Conservation (phyloP, 1,140 invertebrate species). For the Cydia amplana region DNA sequence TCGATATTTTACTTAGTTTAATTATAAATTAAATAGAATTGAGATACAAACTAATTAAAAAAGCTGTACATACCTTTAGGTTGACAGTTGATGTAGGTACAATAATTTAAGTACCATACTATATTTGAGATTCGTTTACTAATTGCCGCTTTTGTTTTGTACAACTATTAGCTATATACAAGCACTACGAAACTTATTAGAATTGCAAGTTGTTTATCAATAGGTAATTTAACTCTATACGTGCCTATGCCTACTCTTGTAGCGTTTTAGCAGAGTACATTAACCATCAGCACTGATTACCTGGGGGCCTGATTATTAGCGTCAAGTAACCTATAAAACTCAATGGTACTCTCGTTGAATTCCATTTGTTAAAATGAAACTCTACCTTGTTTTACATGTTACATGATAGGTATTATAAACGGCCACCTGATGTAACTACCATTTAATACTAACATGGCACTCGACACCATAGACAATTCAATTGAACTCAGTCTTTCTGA, state of each 20-base stretch:
- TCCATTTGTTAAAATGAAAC: neutral
- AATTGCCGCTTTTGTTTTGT: slow-evolving; percentile 46
- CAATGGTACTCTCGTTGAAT: neutral
- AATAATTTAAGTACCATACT: slow-evolving; percentile 51
- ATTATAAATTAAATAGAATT: slow-evolving; percentile 69
- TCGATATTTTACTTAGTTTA: slow-evolving; percentile 37
- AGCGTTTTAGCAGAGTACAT: neutral
- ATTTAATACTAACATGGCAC: slow-evolving; percentile 77
- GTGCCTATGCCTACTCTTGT: slow-evolving; percentile 21
- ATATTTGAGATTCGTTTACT: slow-evolving; percentile 66
- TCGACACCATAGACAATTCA: slow-evolving; percentile 67
- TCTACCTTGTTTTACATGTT: neutral
- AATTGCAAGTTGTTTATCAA: slow-evolving; percentile 52
- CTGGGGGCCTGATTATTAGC: neutral
- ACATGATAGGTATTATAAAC: neutral
- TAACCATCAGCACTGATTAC: slow-evolving; percentile 20
- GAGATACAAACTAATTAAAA: slow-evolving; percentile 46
- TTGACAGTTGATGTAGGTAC: slow-evolving; percentile 50
- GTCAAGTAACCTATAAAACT: neutral
- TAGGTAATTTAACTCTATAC: slow-evolving; percentile 4
- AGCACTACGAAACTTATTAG: slow-evolving; percentile 51
- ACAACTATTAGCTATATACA: slow-evolving; percentile 47
- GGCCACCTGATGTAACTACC: slow-evolving; percentile 40
- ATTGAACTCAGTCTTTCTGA: slow-evolving; percentile 70
- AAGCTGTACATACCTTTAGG: slow-evolving; percentile 30